Evolutionary conservation across 1,140 invertebrate genomes (phyloP), one percentile per base, ranked within the genome.

Genomic region (Pogonognathellus flavescens): DNA sequence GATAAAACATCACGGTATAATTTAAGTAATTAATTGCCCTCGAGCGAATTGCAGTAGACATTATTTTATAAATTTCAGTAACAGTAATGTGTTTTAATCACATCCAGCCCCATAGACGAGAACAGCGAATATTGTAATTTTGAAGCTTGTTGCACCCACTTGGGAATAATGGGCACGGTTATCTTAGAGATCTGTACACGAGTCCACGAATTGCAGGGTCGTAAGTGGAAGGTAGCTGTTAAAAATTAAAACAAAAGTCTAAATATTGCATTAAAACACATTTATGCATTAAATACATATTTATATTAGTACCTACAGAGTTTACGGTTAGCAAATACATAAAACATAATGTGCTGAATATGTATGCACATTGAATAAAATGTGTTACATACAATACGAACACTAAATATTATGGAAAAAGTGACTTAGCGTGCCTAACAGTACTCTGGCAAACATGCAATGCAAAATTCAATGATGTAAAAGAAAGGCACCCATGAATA

Each of bases 141-240:
- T 18, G 14, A 50, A 11, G 41, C 49, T 10, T 41, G 3, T 31
- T 70, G 10, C 22, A 25, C 62, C 0, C 25, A 5, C 22, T n/a
- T 66, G 14, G 20, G 20, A 25, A 8, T 53, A 81, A 57, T 52
- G 18, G 1, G 10, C 52, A 70, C 6, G 18, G 25, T 84, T 80
- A 87, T 85, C 86, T 72, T 53, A 85, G 62, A 72, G 82, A 80
- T 86, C 86, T 84, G 80, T 84, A 87, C 72, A 88, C 87, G 62
- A 88, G 52, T 87, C 85, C 87, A 84, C 87, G 84, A 59, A 82
- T 31, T 57, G 82, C 55, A 72, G 87, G 87, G 84, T 88, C 87
- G 85, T 88, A 88, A 88, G 86, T 83, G 86, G 84, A 22, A 80
- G 87, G 87, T 88, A 88, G 82, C 87, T 88, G 82, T 52, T 87